Conservation (phyloP, 1,140 invertebrate genomes). For the Trichogramma pretiosum region DNA sequence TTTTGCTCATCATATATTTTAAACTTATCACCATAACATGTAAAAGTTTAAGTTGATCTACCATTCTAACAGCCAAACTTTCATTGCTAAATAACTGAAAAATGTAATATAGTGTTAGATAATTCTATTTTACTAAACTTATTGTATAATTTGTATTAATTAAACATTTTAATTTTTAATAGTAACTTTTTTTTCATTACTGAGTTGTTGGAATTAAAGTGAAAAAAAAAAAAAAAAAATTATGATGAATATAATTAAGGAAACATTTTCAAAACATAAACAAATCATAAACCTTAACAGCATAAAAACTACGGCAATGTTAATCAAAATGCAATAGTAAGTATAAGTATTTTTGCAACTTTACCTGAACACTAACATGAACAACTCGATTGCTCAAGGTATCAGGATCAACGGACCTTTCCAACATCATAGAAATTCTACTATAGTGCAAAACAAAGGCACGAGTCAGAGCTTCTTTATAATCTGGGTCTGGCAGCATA, state of each 20-base stretch:
- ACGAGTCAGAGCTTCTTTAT: constrained; percentile 89
- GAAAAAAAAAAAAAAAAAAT: too few relatives aligned
- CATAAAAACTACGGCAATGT: too few relatives aligned
- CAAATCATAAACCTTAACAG: too few relatives aligned
- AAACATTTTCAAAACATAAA: constrained; percentile 1
- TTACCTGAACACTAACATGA: constrained; percentile 86
- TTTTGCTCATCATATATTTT: constrained; percentile 87
- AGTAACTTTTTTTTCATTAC: too few relatives aligned
- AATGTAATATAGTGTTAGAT: too few relatives aligned
- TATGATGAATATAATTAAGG: too few relatives aligned
- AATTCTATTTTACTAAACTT: too few relatives aligned
- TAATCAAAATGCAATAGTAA: too few relatives aligned
- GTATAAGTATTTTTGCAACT: too few relatives aligned
- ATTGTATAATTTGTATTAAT: too few relatives aligned
- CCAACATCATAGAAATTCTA: constrained; percentile 83
- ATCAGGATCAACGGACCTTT: constrained; percentile 76
- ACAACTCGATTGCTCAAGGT: constrained; percentile 90
- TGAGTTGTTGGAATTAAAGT: too few relatives aligned
- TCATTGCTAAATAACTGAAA: constrained; percentile 84
- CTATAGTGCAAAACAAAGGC: constrained; percentile 95
- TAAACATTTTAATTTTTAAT: too few relatives aligned
- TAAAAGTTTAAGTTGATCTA: constrained; percentile 77
- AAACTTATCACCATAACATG: constrained; percentile 92
- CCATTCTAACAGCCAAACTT: constrained; percentile 79
- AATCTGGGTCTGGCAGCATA: constrained; percentile 89